These are phyloP conservation scores for Diabrotica undecimpunctata DNA, from an alignment of 1,140 invertebrate genomes.

Conservation along the genomic window DNA sequence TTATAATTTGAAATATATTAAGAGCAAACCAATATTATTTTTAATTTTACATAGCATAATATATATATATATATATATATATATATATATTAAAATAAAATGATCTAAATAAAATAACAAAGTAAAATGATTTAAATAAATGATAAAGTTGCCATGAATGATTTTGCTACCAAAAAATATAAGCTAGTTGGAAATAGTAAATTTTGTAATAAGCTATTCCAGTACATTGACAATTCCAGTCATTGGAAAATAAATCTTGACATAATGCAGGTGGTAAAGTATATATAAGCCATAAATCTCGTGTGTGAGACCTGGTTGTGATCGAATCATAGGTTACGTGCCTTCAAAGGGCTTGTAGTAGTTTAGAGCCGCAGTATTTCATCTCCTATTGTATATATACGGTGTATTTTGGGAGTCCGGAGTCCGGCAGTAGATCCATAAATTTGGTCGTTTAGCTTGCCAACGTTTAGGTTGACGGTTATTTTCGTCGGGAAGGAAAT, in stretches of 20 bases:
- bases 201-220: not conserved
- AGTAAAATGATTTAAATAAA: too few species aligned
- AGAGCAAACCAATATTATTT: too few species aligned
- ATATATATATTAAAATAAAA: too few species aligned
- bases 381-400: slow-evolving; percentile 10
- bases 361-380: slow-evolving; percentile 14
- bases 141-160: too few species aligned
- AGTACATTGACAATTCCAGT: not conserved
- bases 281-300: slow-evolving; percentile 12
- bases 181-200: not conserved
- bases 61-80: too few species aligned
- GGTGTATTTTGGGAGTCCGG: not conserved
- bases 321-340: slow-evolving; percentile 15
- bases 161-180: too few species aligned
- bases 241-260: slow-evolving; percentile 5
- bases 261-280: slow-evolving; percentile 13
- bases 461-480: slow-evolving; percentile 1
- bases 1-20: too few species aligned
- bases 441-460: slow-evolving; percentile 5
- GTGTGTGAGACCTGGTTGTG: slow-evolving; percentile 3
- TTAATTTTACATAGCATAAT: too few species aligned
- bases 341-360: slow-evolving; percentile 14
- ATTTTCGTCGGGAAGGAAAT: slow-evolving; percentile 1
- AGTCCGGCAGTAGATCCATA: slow-evolving; percentile 5
- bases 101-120: too few species aligned